Evolutionary conservation across 2,113 vertebrate species (phyloP).

Genomic region (Speoplatyrhinus poulsoni): DNA sequence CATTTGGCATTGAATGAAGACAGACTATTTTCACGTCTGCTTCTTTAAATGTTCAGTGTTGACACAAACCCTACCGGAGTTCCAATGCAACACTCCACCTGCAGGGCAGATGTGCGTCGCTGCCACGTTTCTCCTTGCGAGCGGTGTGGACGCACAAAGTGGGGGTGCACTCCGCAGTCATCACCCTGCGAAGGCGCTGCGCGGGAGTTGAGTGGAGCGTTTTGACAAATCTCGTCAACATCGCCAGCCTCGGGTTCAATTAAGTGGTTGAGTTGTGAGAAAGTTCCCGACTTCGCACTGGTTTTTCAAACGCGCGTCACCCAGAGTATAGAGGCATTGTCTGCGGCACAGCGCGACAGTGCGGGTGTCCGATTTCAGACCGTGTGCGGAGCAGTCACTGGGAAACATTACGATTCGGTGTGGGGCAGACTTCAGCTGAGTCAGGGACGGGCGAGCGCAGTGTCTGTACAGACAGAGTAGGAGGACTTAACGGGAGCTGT

Average conservation of each 20-base stretch:
- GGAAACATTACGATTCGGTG: slow-evolving; percentile 50
- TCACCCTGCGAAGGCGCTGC: slow-evolving; percentile 28
- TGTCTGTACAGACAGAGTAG: slow-evolving; percentile 6
- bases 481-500: background rate
- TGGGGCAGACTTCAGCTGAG: slow-evolving; percentile 29
- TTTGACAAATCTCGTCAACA: slow-evolving; percentile 21
- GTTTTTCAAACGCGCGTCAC: slow-evolving; percentile 8
- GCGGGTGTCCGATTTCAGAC: slow-evolving; percentile 72
- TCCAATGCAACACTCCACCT: slow-evolving; percentile 51
- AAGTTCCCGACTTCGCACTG: slow-evolving; percentile 30
- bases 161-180: slow-evolving; percentile 49
- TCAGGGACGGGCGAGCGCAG: background rate
- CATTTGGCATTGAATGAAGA: too few relatives aligned
- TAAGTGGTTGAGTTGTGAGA: slow-evolving; percentile 18
- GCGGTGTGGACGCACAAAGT: slow-evolving; percentile 49
- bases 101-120: slow-evolving; percentile 62
- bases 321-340: slow-evolving; percentile 49
- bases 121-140: slow-evolving; percentile 65
- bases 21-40: too few relatives aligned
- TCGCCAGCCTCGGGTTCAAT: background rate
- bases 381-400: slow-evolving; percentile 59
- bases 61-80: too few relatives aligned
- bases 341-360: slow-evolving; percentile 67
- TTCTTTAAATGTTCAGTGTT: too few relatives aligned
- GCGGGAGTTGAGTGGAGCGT: slow-evolving; percentile 35